Base-by-base conservation (phyloP, 64 coral and sea anemone species). In the Actinia tenebrosa region DNA sequence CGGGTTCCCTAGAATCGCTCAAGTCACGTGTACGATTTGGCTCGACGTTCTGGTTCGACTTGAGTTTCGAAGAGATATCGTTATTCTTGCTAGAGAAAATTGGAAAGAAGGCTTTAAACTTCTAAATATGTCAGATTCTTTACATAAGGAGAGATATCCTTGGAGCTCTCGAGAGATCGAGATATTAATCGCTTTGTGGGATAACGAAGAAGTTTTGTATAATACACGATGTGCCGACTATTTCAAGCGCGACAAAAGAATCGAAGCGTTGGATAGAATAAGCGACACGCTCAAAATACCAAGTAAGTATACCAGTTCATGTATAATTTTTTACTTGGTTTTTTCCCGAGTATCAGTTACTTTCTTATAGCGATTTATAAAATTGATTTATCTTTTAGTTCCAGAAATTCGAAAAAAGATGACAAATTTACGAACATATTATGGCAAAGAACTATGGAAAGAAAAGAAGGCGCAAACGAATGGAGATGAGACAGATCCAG, bases 331-430 rank as follows among this genome's bases (percentile, higher is more conserved):
- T 50, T 37, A 37, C 47, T 50, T 8, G 7, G 3, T 50, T 50
- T 5, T 50, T 50, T 50, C 3, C 47, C 7, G 47, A 50, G 3
- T 50, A 50, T 50, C 47, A 5, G 3, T 50, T 50, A 50, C 47
- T 50, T 50, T 50, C 56, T 11, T 58, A 58, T 58, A 58, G 7
- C 15, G 56, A 58, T 58, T 58, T 14, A 58, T 10, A n/a, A 52
- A 58, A 25, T 58, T 53, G 7, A 37, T 56, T 82, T 82, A 53
- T 82, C 20, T 84, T 37, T 37, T 37, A 85, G 83, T 85, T 61
- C 83, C 83, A 85, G 83, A 85, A 85, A 85, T 85, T 53, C 44
- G 60, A 3, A 85, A 85, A 60, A 85, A 85, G 46, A 85, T 85
- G 83, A 85, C 83, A 17, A 85, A 85, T 54, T 64, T 85, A 60